A percentile compares a stretch with the other conserved stretches of the same genome.
phyloP scores from a whole-genome alignment of 2,797 vertebrate genomes.

The Epinephelus coioides region DNA sequence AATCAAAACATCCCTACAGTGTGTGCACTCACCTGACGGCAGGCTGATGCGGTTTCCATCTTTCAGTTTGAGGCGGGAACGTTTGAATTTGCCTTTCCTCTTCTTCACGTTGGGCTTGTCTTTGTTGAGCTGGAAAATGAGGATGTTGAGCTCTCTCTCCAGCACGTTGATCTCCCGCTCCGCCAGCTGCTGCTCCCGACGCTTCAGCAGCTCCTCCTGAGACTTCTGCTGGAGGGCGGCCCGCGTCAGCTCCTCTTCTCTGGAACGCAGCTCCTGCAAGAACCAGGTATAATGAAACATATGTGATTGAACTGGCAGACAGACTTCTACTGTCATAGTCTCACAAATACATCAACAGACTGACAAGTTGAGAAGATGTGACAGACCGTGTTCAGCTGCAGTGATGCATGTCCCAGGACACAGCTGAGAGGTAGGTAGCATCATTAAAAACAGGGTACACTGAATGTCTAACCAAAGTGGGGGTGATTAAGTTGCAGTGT shows the following conservation, averaged over 20 bases:
- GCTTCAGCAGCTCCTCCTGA: conserved; percentile 93
- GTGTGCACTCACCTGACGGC: conserved; percentile 91
- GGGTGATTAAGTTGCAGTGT: too few species aligned
- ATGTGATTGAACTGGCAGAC: neutral
- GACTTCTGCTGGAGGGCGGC: conserved; percentile 96
- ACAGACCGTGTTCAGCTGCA: too few species aligned
- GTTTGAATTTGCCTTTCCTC: conserved; percentile 96
- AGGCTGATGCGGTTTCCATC: conserved; percentile 97
- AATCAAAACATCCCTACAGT: neutral
- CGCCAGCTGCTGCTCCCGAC: conserved; percentile 93
- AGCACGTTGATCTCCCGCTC: conserved; percentile 95
- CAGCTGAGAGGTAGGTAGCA: too few species aligned
- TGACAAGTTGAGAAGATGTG: too few species aligned
- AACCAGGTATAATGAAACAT: neutral
- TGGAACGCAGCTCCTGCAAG: conserved; percentile 92
- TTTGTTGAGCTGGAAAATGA: conserved; percentile 97
- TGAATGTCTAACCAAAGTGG: too few species aligned
- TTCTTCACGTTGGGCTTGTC: conserved; percentile 96
- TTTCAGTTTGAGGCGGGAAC: conserved; percentile 93
- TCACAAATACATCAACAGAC: too few species aligned
- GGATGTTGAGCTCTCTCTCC: conserved; percentile 95
- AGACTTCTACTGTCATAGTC: neutral
- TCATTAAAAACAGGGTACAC: too few species aligned
- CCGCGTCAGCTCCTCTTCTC: conserved; percentile 94
- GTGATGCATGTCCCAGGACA: too few species aligned